These are phyloP conservation scores for Masticophis lateralis DNA, from an alignment of 2,797 vertebrate species.

Conservation along the genomic window DNA sequence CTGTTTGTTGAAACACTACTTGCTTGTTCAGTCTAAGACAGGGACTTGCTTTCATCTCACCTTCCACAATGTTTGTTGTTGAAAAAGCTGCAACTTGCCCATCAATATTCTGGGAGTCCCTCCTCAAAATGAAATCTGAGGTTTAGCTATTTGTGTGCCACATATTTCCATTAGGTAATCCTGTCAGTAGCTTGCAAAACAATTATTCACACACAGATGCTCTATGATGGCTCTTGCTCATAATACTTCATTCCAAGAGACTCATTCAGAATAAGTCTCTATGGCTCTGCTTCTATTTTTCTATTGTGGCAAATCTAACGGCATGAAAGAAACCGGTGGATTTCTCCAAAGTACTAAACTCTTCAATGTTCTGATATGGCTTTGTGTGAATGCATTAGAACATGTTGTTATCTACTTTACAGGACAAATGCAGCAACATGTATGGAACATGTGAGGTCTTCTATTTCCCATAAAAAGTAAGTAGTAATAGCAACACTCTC, in stretches of 20 bases:
- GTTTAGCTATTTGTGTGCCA: not conserved
- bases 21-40: not conserved
- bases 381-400: not conserved
- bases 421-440: not conserved
- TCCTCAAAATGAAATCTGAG: not conserved
- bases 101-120: not conserved
- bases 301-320: not conserved
- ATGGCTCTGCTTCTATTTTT: not conserved
- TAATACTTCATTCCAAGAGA: not conserved
- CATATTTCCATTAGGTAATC: not conserved
- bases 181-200: not conserved
- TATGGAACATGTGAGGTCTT: not conserved
- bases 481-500: not conserved
- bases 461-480: not conserved
- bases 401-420: not conserved
- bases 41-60: not conserved
- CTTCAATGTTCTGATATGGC: not conserved
- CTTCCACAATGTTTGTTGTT: not conserved
- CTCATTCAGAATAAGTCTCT: not conserved
- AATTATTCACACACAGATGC: not conserved
- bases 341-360: not conserved
- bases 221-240: not conserved
- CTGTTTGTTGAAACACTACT: not conserved
- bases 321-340: not conserved
- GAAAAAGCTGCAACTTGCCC: not conserved